Percentiles rank a stretch among this genome's conserved stretches.
Evolutionary conservation across 2,888 invertebrate genomes (phyloP).

Genomic region (Andrena chrysosceles): DNA sequence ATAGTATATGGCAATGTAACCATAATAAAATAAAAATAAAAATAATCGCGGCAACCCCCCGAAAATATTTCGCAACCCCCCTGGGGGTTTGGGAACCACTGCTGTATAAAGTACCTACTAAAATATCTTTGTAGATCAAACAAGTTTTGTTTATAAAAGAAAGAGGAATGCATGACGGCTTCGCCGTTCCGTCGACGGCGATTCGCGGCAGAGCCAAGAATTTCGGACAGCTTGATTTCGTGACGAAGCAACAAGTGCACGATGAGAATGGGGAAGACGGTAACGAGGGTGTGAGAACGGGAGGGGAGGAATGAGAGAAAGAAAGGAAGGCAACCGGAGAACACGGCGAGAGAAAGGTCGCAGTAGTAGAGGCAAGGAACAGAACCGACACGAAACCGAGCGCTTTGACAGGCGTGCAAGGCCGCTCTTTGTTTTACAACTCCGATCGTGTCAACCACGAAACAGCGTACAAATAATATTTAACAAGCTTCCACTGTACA

Average conservation of each 20-base stretch:
- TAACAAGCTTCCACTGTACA: slow-evolving; percentile 15
- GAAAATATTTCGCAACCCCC: no score
- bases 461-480: slow-evolving; percentile 22
- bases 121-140: no score
- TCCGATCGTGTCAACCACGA: slow-evolving; percentile 33
- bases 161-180: background rate
- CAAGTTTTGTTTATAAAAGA: no score
- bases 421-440: slow-evolving; percentile 28
- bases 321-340: slow-evolving; percentile 29
- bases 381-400: slow-evolving; percentile 39
- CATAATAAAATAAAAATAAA: no score
- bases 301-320: slow-evolving; percentile 6
- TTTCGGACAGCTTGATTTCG: slow-evolving; percentile 53
- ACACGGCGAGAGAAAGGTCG: slow-evolving; percentile 30
- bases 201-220: slow-evolving; percentile 21
- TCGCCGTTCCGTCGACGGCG: background rate
- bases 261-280: slow-evolving; percentile 69
- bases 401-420: slow-evolving; percentile 34
- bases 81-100: no score
- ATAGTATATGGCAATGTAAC: no score
- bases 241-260: slow-evolving; percentile 79
- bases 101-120: no score
- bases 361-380: slow-evolving; percentile 45
- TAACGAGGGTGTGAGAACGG: slow-evolving; percentile 58
- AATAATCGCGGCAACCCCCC: no score